Base-by-base conservation (phyloP, 1,140 invertebrate genomes). In the Drosophila baimaii region DNA sequence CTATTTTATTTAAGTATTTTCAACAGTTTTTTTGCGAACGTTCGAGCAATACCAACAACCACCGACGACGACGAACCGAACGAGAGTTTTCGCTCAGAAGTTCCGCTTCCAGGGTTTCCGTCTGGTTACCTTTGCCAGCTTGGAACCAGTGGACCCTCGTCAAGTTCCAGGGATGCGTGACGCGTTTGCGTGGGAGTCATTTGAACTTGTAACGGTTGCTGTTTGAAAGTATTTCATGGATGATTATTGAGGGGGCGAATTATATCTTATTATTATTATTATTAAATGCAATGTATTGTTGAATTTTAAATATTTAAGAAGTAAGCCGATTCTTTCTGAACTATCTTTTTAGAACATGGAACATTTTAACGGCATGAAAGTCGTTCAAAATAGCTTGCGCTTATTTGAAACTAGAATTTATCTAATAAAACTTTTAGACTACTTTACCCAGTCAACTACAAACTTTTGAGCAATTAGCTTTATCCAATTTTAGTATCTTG, bases 21-120 rank as follows among this genome's bases (percentile, higher is more conserved):
- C 76, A 88, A 88, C 77, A 66, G 83, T 77, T 88, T 88, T 73
- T 88, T 83, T 70, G 79, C 77, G 72, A 89, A 88, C 64, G 63
- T 73, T 83, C 76, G 66, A 88, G 76, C 82, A 66, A 85, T 79
- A 86, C 83, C 82, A 82, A 86, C 72, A 79, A 85, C 79, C 52
- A 72, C 63, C 66, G 66, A 66, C 62, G 55, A 64, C 66, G 47
- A 70, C 59, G 59, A 63, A 63, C 25, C 59, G 52, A 63, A 59
- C 59, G 59, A 57, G 52, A 63, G 33, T 41, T 63, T 63, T 63
- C 59, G 33, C 59, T 58, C 33, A 63, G 52, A 59, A 57, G 25
- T 63, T 63, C 3, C 54, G 19, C 37, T 52, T 12, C 35, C 54
- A 63, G 61, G 61, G 54, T 27, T 63, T 23, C 17, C 59, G 6